Evolutionary conservation across 2,888 invertebrate genomes (phyloP).

Genomic region (Gerosis bhagava): DNA sequence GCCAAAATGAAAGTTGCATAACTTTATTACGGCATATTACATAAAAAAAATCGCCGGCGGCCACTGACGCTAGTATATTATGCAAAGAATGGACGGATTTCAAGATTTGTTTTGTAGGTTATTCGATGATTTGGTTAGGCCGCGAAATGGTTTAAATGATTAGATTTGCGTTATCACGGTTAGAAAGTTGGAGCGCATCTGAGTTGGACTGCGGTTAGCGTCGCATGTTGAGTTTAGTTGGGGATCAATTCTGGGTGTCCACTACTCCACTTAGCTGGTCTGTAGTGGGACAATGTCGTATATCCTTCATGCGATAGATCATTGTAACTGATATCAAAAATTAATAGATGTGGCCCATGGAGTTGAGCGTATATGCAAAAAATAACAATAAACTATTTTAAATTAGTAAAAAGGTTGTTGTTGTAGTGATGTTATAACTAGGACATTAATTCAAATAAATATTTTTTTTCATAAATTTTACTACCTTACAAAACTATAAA

Average conservation of each 20-base stretch:
- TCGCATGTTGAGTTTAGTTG: too few relatives aligned
- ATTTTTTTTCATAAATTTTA: too few relatives aligned
- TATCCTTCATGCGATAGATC: too few relatives aligned
- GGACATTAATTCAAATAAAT: too few relatives aligned
- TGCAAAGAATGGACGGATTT: constrained; percentile 53
- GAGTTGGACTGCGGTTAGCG: constrained; percentile 27
- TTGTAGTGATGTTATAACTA: too few relatives aligned
- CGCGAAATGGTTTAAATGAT: constrained; percentile 31
- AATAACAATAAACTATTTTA: too few relatives aligned
- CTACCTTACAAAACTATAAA: too few relatives aligned
- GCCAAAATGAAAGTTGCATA: constrained; percentile 68
- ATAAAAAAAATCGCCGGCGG: constrained; percentile 74
- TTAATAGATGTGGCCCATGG: too few relatives aligned
- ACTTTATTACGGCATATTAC: constrained; percentile 73
- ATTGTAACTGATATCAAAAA: too few relatives aligned
- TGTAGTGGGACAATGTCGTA: background rate
- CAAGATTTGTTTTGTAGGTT: constrained; percentile 56
- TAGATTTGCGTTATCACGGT: constrained; percentile 30
- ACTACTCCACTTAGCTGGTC: constrained; percentile 4
- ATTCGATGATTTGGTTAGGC: constrained; percentile 48
- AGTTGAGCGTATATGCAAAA: too few relatives aligned
- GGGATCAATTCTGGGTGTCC: too few relatives aligned
- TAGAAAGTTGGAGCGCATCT: constrained; percentile 39
- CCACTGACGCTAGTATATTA: constrained; percentile 49
- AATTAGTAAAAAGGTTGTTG: too few relatives aligned